Evolutionary conservation across 2,797 vertebrate genomes (phyloP), one percentile per base, ranked within the genome.

Genomic region (Poeciliopsis infans): DNA sequence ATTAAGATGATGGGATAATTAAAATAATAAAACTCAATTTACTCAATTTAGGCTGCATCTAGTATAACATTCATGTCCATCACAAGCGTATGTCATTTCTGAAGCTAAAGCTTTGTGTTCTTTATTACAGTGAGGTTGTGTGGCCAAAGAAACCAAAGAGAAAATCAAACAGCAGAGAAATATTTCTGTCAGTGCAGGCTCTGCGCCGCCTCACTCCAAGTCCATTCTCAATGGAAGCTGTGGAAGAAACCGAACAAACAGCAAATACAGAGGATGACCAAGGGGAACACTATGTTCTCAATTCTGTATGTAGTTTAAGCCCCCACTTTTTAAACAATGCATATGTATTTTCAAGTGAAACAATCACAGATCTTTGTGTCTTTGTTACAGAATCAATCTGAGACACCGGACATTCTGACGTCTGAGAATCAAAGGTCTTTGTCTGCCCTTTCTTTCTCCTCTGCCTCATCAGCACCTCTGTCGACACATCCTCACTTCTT

Each of bases 101-200:
- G 33, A 66, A 66, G 33, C 16, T 33, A 16, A 33, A 61, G 57
- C 23, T 69, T n/a, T 41, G 1, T 75, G 57, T 59, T 85, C 78
- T 84, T 55, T 49, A 47, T 78, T 80, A 28, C 46, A 91, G 89
- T 16, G 86, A 80, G 59, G 66, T 81, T 51, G 80, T 81, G 64
- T 92, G 90, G 92, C 90, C 82, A 1, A 71, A 81, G 39, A 83
- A 70, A 31, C 20, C 55, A 25, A 78, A 80, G 51, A 79, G 46
- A 46, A 83, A 70, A 78, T 72, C 70, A 1, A 78, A 76, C 59
- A 78, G 75, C 61, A 79, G 43, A 81, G 77, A 84, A 68, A 81
- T 79, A 59, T 81, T 82, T 74, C 81, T 86, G 76, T 84, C 85
- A 5, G 74, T 66, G 1, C 75, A 87, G 78, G 75, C 79, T 43